Evolutionary conservation across 2,797 vertebrate genomes (phyloP).

Genomic region (Sphenodon punctatus): DNA sequence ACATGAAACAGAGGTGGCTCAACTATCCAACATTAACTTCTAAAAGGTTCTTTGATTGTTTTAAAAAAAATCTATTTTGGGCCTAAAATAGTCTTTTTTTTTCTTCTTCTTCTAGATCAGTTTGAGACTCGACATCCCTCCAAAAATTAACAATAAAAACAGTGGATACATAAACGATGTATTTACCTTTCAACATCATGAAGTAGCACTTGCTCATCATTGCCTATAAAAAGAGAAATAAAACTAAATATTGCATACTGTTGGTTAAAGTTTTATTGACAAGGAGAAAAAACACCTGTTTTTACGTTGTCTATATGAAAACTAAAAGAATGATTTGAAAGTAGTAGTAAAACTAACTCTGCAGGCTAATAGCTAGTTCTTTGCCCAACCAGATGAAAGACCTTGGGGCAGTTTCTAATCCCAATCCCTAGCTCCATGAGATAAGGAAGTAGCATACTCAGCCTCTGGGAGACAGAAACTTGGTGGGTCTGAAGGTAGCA

Average conservation of each 20-base stretch:
- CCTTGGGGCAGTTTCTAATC: neutral
- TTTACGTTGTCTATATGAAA: no score
- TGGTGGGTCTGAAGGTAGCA: no score
- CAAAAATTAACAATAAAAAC: neutral
- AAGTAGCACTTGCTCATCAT: conserved; percentile 98
- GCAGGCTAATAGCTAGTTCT: no score
- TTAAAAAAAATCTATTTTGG: neutral
- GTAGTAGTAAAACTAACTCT: no score
- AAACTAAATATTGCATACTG: conserved; percentile 36
- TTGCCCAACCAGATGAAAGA: neutral
- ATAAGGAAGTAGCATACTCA: neutral
- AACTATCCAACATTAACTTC: neutral
- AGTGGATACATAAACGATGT: conserved; percentile 25
- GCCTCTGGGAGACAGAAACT: no score
- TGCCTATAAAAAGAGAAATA: conserved; percentile 82
- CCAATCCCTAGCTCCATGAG: neutral
- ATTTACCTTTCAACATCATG: conserved; percentile 96
- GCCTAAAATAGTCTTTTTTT: neutral
- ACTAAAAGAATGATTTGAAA: no score
- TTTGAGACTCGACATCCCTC: conserved; percentile 8
- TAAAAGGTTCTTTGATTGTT: neutral
- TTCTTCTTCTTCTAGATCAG: neutral
- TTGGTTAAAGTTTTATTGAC: neutral
- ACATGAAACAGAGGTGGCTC: neutral
- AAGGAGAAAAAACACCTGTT: no score